These are phyloP conservation scores for Biston stratarius DNA, from an alignment of 2,888 invertebrate genomes.

Conservation along the genomic window DNA sequence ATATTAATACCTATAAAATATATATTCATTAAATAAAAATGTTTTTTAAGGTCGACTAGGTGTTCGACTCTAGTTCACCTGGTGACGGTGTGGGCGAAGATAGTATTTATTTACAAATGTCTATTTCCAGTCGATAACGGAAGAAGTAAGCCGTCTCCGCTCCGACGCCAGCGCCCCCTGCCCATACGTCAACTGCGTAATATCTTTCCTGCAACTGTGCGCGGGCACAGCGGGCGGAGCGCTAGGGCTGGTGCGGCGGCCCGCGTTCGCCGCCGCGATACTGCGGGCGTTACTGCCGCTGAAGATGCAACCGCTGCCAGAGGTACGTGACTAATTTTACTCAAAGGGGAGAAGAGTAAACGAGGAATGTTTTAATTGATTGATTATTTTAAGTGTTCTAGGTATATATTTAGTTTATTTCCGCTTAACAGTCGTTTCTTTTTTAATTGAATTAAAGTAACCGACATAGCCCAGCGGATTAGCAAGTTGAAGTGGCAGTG, in stretches of 20 bases:
- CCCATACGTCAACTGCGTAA: constrained; percentile 48
- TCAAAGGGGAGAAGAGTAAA: too few species aligned
- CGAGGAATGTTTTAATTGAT: too few species aligned
- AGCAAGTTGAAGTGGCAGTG: too few species aligned
- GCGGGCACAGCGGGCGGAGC: constrained; percentile 44
- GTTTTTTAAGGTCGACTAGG: too few species aligned
- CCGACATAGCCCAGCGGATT: too few species aligned
- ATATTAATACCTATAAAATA: too few species aligned
- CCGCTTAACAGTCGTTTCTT: too few species aligned
- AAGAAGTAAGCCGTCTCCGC: constrained; percentile 36
- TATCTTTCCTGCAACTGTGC: constrained; percentile 54
- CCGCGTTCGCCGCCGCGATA: constrained; percentile 66
- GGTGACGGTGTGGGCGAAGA: background rate
- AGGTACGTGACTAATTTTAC: constrained; percentile 48
- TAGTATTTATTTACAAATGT: background rate
- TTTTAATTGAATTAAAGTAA: too few species aligned
- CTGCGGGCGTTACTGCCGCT: constrained; percentile 64
- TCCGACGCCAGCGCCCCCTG: constrained; percentile 6
- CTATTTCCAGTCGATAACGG: constrained; percentile 29
- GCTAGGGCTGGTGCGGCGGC: constrained; percentile 54
- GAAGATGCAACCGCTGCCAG: constrained; percentile 41
- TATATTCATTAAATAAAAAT: too few species aligned
- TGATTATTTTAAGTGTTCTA: too few species aligned
- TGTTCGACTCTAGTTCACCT: too few species aligned
- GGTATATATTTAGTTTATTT: too few species aligned